A percentile compares a stretch with the other conserved stretches of the same genome.
phyloP scores from a whole-genome alignment of 2,797 vertebrate species.

The Vespertilio murinus region DNA sequence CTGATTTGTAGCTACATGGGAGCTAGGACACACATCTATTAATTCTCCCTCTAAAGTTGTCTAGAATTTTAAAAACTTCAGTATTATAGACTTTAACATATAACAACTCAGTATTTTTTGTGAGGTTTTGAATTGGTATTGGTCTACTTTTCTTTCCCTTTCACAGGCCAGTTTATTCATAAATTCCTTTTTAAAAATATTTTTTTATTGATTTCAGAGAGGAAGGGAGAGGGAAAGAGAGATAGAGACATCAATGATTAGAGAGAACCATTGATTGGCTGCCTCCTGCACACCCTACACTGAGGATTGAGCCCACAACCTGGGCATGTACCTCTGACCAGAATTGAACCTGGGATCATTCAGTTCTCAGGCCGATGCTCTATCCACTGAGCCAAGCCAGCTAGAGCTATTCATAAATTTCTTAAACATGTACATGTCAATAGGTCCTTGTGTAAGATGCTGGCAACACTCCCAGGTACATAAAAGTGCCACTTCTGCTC shows the following conservation, averaged over 20 bases:
- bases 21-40: background rate
- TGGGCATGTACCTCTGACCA: no score
- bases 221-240: no score
- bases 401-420: background rate
- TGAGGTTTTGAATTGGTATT: background rate
- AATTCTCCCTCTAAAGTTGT: background rate
- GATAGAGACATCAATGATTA: no score
- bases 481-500: background rate
- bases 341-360: no score
- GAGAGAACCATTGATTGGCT: no score
- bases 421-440: background rate
- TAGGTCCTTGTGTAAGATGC: background rate
- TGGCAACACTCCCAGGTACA: background rate
- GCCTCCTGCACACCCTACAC: no score
- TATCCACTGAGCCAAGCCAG: no score
- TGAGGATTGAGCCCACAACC: no score
- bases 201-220: no score
- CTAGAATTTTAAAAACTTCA: background rate
- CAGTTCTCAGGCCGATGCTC: no score
- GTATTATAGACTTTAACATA: background rate
- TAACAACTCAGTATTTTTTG: background rate
- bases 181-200: background rate
- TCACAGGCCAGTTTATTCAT: background rate
- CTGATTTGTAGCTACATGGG: background rate
- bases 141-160: conserved; percentile 13